Percentiles rank a stretch among this genome's conserved stretches.
Evolutionary conservation across 2,797 vertebrate species (phyloP).

Genomic region (Hirundo rustica): DNA sequence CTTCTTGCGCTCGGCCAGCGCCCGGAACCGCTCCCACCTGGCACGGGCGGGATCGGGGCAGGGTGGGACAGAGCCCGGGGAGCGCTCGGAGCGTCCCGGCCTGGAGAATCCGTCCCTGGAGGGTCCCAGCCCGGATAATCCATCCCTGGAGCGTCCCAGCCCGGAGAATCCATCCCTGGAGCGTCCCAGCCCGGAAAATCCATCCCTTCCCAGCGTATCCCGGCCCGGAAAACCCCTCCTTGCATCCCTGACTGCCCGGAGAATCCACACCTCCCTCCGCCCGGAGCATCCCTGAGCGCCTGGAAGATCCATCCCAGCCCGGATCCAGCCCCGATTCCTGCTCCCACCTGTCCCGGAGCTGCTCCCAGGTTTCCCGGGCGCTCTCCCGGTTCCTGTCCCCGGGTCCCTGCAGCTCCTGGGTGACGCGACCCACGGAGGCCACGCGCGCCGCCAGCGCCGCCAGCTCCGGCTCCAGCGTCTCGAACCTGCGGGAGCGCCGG

Average conservation of each 20-base stretch:
- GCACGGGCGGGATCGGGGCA: background rate
- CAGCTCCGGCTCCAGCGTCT: slow-evolving; percentile 96
- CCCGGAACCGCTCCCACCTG: slow-evolving; percentile 89
- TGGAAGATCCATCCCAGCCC: background rate
- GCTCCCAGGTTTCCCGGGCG: slow-evolving; percentile 84
- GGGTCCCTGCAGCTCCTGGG: slow-evolving; percentile 82
- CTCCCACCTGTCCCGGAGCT: slow-evolving; percentile 87
- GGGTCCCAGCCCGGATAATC: accelerated
- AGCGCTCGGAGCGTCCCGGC: accelerated
- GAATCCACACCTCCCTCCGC: background rate
- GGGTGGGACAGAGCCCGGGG: background rate
- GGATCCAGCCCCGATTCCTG: background rate
- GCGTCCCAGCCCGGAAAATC: too few species aligned
- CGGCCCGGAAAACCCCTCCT: too few species aligned
- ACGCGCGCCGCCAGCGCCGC: slow-evolving; percentile 85
- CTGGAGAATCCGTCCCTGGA: too few species aligned
- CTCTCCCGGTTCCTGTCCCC: slow-evolving; percentile 86
- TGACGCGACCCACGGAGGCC: slow-evolving; percentile 85
- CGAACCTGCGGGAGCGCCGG: slow-evolving; percentile 80
- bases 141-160: accelerated
- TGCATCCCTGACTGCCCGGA: background rate
- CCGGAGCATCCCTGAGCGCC: background rate
- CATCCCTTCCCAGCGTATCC: background rate
- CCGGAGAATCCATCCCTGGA: too few species aligned
- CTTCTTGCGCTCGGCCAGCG: slow-evolving; percentile 87